Conservation (phyloP, 37 sponge, comb jelly and placozoan genomes). For the Mnemiopsis leidyi region DNA sequence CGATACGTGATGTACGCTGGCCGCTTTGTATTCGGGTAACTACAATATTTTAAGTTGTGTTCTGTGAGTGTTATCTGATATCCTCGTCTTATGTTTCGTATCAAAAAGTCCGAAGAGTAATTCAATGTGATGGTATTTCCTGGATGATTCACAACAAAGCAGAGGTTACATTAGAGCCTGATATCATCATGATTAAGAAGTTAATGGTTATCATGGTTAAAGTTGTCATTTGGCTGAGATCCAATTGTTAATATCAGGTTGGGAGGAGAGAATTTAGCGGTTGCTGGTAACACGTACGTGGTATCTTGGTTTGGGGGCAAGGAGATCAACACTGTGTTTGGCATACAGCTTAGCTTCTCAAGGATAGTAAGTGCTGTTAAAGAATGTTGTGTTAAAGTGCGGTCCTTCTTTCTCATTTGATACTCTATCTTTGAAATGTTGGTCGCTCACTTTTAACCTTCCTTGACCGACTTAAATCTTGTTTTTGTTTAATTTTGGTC, state of each 20-base stretch:
- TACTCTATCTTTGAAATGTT: no score
- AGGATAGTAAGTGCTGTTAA: slow-evolving; percentile 82
- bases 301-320: slow-evolving; percentile 97
- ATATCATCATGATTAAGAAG: no score
- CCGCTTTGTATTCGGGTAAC: slow-evolving; percentile 95
- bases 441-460: neutral
- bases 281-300: slow-evolving; percentile 91
- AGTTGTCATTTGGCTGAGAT: no score
- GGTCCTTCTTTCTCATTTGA: no score
- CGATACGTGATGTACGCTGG: slow-evolving; percentile 84
- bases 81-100: neutral
- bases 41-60: neutral
- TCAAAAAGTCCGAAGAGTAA: no score
- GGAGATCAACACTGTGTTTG: slow-evolving; percentile 98
- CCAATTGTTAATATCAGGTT: slow-evolving; percentile 67
- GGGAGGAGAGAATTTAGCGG: slow-evolving; percentile 97
- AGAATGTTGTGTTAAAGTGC: no score
- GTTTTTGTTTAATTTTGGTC: no score
- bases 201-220: no score
- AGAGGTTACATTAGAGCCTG: no score
- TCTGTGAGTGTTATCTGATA: neutral
- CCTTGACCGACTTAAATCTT: no score
- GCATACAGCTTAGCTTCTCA: slow-evolving; percentile 86
- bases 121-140: no score
- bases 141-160: no score